A percentile compares a stretch with the other conserved stretches of the same genome.
Conservation (phyloP, 2,113 vertebrate genomes). For the Cyrtonyx montezumae region DNA sequence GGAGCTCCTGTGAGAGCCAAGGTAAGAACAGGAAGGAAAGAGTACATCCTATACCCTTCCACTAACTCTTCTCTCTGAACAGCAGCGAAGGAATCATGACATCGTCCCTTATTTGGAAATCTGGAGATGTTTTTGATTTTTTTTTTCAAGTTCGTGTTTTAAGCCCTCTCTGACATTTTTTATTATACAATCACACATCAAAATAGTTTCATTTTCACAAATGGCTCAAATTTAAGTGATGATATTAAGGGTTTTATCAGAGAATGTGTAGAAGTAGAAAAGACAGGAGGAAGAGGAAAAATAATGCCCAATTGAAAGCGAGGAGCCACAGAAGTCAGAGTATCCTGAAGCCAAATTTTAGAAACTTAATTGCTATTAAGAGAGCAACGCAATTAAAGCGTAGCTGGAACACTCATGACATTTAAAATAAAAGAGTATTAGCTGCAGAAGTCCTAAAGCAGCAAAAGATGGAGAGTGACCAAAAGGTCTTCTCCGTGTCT, state of each 20-base stretch:
- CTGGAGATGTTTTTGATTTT: neutral
- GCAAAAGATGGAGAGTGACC: neutral
- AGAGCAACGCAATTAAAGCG: neutral
- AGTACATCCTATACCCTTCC: neutral
- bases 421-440: neutral
- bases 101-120: neutral
- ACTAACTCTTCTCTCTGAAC: neutral
- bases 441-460: neutral
- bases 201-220: neutral
- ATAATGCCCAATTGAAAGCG: neutral
- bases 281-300: neutral
- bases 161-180: neutral
- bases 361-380: neutral
- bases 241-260: neutral
- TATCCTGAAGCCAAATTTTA: neutral
- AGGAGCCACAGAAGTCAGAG: neutral
- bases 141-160: neutral
- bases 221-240: accelerated
- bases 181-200: neutral
- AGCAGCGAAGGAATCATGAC: neutral
- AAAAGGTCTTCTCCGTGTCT: neutral
- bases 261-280: neutral
- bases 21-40: constrained; percentile 21
- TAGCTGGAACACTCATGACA: neutral
- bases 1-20: neutral